Conservation (phyloP, 2,888 invertebrate genomes). For the Hololepta plana region DNA sequence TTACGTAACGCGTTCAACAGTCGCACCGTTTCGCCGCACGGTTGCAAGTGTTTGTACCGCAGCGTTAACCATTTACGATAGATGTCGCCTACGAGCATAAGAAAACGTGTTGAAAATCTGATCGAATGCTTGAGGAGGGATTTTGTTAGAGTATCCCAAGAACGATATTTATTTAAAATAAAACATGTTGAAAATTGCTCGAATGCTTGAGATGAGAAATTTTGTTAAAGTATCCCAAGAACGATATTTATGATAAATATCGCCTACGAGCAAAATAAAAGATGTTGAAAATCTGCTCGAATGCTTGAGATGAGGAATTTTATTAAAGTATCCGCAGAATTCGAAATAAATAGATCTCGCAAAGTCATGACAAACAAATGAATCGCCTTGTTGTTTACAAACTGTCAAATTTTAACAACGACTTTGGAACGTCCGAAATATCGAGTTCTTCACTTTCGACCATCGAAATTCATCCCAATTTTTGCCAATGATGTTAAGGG, state of each 20-base stretch:
- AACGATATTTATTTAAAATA: conserved; percentile 35
- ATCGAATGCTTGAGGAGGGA: conserved; percentile 3
- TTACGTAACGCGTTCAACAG: conserved; percentile 50
- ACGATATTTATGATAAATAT: conserved; percentile 56
- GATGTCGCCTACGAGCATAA: conserved; percentile 38
- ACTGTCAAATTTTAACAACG: neutral
- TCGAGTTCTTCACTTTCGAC: neutral
- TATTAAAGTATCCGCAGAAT: too few species aligned
- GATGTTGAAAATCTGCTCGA: neutral
- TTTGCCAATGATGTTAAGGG: conserved; percentile 22
- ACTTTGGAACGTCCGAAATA: neutral
- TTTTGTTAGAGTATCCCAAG: too few species aligned
- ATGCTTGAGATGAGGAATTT: conserved; percentile 4
- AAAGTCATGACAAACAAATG: too few species aligned
- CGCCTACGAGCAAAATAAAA: conserved; percentile 30
- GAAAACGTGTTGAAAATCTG: conserved; percentile 1
- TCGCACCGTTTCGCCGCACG: conserved; percentile 47
- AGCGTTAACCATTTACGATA: conserved; percentile 63
- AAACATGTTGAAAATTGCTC: neutral
- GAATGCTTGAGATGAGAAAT: conserved; percentile 4
- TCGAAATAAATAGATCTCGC: too few species aligned
- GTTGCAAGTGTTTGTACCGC: conserved; percentile 56
- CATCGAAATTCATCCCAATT: conserved; percentile 1
- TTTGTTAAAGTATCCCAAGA: too few species aligned
- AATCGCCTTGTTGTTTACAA: too few species aligned